phyloP scores from a whole-genome alignment of 2,888 invertebrate species.

The Kryphioiulus occultus region DNA sequence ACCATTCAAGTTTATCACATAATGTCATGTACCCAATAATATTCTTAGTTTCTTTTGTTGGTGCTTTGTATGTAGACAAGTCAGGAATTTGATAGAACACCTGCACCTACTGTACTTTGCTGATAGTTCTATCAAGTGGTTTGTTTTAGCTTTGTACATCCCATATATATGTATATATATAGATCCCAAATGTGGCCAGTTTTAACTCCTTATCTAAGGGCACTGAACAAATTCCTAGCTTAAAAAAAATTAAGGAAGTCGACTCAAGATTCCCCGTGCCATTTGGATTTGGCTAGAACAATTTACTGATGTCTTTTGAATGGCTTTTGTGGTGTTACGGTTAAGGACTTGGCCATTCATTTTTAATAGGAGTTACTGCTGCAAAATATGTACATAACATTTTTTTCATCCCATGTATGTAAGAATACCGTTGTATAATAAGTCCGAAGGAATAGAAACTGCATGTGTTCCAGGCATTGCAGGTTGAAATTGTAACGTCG shows the following conservation, averaged over 20 bases:
- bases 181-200: neutral
- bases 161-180: slow-evolving; percentile 23
- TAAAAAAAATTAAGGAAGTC: neutral
- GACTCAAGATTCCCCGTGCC: neutral
- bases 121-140: neutral
- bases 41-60: slow-evolving; percentile 9
- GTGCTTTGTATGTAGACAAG: neutral
- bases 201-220: neutral
- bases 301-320: neutral
- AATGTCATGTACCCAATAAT: slow-evolving; percentile 8
- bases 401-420: slow-evolving; percentile 7
- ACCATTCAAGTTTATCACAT: slow-evolving; percentile 6
- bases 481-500: slow-evolving; percentile 16
- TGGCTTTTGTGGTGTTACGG: neutral
- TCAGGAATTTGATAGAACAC: slow-evolving; percentile 3
- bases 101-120: slow-evolving; percentile 12
- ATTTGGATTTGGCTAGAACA: neutral
- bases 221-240: slow-evolving; percentile 9
- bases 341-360: neutral
- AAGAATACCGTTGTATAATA: slow-evolving; percentile 9
- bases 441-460: slow-evolving; percentile 16
- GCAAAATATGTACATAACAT: slow-evolving; percentile 23
- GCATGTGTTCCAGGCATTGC: neutral
- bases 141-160: slow-evolving; percentile 23
- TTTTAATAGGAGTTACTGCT: slow-evolving; percentile 16